Base-by-base conservation (phyloP, 2,113 vertebrate species). In the Anoplopoma fimbria region DNA sequence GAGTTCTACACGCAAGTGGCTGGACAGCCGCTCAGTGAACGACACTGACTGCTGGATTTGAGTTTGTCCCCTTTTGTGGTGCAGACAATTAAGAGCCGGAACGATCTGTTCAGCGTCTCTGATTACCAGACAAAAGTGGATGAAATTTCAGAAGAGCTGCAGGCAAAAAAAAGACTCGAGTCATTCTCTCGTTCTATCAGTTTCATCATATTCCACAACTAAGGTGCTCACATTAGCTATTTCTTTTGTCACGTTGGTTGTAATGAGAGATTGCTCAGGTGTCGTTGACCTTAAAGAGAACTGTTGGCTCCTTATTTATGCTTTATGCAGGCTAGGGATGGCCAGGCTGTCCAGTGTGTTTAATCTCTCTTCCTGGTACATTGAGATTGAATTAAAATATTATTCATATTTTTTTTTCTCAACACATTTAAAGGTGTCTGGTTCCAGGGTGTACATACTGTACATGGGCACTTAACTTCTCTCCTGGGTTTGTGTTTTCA, bases 91-190 rank as follows among this genome's bases (percentile, higher is more conserved):
- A 82, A 53, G 75, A 60, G 25, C 1, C 5, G 19, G 15, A 81
- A 67, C 13, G 29, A 36, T 70, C 34, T 34, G 34, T 84, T 3
- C 53, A 14, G 14, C 69, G 25, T 70, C 75, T 88, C 67, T 76
- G 45, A 47, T 69, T 63, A 77, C 47, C 68, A 51, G 63, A 86
- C 60, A 67, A 55, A 68, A 71, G 79, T 29, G 79, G 75, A 79
- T 79, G 45, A 4, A 68, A 86, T 84, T 87, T 82, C 84, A 84
- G 78, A 49, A 23, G 29, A 31, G 42, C 31, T 65, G 57, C 53
- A 49, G 12, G 25, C 42, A 38, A 77, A 61, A 77, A 61, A 62
- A 77, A n/a, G 40, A n/a, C 71, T 57, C 1, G 15, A 62, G 23
- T 75, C 67, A 8, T 29, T 31, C 15, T 47, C n/a, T 33, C 12